Evolutionary conservation across 2,888 invertebrate species (phyloP).

Genomic region (Melipona beecheii): DNA sequence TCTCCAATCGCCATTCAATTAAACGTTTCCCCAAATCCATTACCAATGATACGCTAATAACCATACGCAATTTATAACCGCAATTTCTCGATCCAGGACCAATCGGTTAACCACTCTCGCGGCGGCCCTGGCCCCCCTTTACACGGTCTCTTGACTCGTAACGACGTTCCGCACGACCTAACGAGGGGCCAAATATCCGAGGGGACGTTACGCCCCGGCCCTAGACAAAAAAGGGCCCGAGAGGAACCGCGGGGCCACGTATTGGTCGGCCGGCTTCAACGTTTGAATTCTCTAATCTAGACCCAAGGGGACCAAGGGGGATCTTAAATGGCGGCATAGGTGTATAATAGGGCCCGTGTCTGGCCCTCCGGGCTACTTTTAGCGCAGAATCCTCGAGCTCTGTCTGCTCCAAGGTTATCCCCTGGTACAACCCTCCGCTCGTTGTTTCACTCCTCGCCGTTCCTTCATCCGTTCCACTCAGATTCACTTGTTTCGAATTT

Average conservation of each 20-base stretch:
- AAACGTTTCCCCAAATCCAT: conserved; percentile 22
- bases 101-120: conserved; percentile 30
- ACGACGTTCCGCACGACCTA: conserved; percentile 62
- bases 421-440: not conserved
- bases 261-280: conserved; percentile 38
- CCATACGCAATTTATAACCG: conserved; percentile 28
- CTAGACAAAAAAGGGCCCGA: conserved; percentile 70
- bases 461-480: not conserved
- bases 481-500: not conserved
- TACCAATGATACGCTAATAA: conserved; percentile 24
- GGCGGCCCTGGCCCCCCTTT: conserved; percentile 14
- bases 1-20: conserved; percentile 13
- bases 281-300: conserved; percentile 59
- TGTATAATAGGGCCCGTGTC: conserved; percentile 77
- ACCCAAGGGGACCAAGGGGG: conserved; percentile 29
- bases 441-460: not conserved
- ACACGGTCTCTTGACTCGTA: conserved; percentile 44
- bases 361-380: conserved; percentile 80
- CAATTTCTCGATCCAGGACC: conserved; percentile 35
- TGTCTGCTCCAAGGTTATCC: conserved; percentile 20
- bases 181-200: conserved; percentile 64
- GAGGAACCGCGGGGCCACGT: conserved; percentile 52
- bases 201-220: conserved; percentile 62
- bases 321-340: conserved; percentile 78
- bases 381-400: not conserved